Evolutionary conservation across 1,140 invertebrate genomes (phyloP).

Genomic region (Drosophila ironensis): DNA sequence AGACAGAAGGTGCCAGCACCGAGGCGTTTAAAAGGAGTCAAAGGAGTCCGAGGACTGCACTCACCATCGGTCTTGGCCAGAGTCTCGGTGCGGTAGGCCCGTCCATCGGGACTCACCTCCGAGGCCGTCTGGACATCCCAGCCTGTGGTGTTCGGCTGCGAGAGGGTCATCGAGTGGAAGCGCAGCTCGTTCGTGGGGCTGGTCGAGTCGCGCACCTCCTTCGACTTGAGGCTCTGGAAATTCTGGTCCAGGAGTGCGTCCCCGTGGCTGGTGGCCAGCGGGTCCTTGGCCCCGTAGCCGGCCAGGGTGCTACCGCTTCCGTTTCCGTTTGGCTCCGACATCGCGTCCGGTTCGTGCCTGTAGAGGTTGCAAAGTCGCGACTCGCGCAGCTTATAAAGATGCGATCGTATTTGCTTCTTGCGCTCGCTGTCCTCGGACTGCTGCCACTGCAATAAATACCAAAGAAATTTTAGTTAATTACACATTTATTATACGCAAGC

Average conservation of each 20-base stretch:
- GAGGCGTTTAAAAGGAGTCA: neutral
- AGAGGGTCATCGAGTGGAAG: conserved; percentile 71
- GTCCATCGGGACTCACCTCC: conserved; percentile 82
- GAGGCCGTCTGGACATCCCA: conserved; percentile 82
- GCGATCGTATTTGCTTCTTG: conserved; percentile 91
- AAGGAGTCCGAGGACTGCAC: conserved; percentile 14
- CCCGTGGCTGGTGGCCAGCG: conserved; percentile 84
- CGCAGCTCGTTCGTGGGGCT: conserved; percentile 85
- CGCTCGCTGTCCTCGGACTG: conserved; percentile 92
- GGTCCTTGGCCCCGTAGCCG: conserved; percentile 66
- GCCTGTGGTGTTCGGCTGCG: conserved; percentile 77
- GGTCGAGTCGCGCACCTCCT: conserved; percentile 89
- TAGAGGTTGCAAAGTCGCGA: conserved; percentile 88
- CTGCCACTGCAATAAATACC: conserved; percentile 86
- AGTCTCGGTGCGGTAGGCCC: conserved; percentile 74
- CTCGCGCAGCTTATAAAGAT: conserved; percentile 92
- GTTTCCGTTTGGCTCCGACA: conserved; percentile 79
- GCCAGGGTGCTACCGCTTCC: conserved; percentile 27
- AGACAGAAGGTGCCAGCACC: neutral
- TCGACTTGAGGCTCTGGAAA: conserved; percentile 88
- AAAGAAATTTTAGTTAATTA: neutral
- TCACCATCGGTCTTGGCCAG: conserved; percentile 80
- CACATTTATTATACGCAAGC: no score
- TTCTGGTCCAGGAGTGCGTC: conserved; percentile 88
- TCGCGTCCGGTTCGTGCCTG: conserved; percentile 75